Base-by-base conservation (phyloP, 2,797 vertebrate species). In the Monodelphis domestica region DNA sequence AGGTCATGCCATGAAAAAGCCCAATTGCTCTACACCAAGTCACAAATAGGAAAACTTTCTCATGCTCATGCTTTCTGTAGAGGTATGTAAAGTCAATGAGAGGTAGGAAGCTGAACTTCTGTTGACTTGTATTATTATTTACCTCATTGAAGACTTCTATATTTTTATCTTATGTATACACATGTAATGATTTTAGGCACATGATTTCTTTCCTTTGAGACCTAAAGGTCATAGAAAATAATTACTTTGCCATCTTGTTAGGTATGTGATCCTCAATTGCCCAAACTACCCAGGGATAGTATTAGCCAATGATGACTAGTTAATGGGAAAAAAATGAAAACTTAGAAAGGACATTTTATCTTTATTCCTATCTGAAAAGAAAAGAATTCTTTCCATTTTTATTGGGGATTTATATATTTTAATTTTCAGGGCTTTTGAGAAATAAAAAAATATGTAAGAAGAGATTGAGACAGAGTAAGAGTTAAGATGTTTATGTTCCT, bases 311-410 rank as follows among this genome's bases (percentile, higher is more conserved):
- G 2, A 45, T 10, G 1, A 78, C 17, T 30, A 0, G n/a, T 3
- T 59, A 29, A 59, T 21, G 29, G 29, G 5, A 2, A 21, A 38
- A 17, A 70, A n/a, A 63, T 17, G 33, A 12, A 12, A 14, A n/a
- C n/a, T 70, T 38, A 55, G 14, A 87, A 54, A 90, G 24, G 14
- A 15, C 93, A 88, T 45, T 89, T n/a, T 3, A 52, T 87, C 88
- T 92, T 96, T 9, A 91, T 91, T 30, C 45, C 1, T 63, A 87
- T 38, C n/a, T 87, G 38, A 63, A 90, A 95, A 29, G 4, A 87
- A 50, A 50, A 1, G 5, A 91, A 30, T 84, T 78, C 84, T 38
- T 45, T 24, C 15, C 6, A 38, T 70, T 70, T 70, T 2, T 21
- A 2, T 38, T 21, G n/a, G n/a, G n/a, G n/a, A 9, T 26, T 63